phyloP scores from a whole-genome alignment of 2,113 vertebrate species.

The Fukomys damarensis region DNA sequence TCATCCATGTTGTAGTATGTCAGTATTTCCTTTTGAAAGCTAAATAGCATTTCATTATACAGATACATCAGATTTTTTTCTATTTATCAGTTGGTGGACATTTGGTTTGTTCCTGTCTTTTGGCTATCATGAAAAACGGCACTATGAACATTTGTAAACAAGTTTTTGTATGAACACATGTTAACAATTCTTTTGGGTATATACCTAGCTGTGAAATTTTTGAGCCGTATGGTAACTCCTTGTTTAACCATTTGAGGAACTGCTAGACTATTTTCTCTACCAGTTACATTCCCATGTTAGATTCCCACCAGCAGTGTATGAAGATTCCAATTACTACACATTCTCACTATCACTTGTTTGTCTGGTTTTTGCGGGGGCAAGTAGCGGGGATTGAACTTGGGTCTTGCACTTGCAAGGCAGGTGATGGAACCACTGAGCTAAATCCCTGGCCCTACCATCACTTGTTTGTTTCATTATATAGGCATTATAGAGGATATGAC shows the following conservation, averaged over 20 bases:
- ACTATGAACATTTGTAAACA: neutral
- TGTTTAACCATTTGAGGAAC: slow-evolving; percentile 23
- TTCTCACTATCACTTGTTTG: neutral
- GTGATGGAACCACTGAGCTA: too few species aligned
- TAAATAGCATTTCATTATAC: slow-evolving; percentile 28
- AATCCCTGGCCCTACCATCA: too few species aligned
- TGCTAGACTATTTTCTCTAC: neutral
- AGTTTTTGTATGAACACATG: neutral
- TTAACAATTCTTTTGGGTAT: slow-evolving; percentile 34
- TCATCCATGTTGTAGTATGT: neutral
- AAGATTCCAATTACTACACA: neutral
- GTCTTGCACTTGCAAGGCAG: too few species aligned
- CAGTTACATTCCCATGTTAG: neutral
- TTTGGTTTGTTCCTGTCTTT: neutral
- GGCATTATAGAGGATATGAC: neutral
- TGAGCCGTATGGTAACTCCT: neutral
- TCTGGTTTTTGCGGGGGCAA: too few species aligned
- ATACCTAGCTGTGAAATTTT: slow-evolving; percentile 7
- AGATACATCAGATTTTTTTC: neutral
- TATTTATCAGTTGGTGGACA: neutral
- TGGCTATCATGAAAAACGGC: neutral
- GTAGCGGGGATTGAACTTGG: too few species aligned
- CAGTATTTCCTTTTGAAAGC: neutral
- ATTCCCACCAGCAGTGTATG: neutral
- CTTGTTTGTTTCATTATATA: neutral